phyloP scores from a whole-genome alignment of 1,140 invertebrate genomes.

The Tyrophagus putrescentiae region DNA sequence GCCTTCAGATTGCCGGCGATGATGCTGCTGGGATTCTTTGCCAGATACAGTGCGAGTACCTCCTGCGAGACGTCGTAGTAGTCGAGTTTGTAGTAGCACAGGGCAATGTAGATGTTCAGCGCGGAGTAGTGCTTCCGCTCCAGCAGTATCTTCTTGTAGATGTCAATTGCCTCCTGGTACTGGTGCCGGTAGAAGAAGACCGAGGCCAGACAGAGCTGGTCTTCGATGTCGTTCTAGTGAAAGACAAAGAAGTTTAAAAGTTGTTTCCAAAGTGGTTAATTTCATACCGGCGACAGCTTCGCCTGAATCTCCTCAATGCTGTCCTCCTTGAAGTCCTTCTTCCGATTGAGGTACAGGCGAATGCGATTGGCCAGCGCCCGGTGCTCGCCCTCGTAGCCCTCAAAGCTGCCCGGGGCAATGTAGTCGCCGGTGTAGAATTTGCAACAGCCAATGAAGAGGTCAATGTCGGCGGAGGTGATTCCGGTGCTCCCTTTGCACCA shows the following conservation, averaged over 20 bases:
- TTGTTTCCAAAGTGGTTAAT: not conserved
- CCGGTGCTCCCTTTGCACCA: not conserved
- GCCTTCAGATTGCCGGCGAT: slow-evolving; percentile 91
- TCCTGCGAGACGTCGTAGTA: slow-evolving; percentile 67
- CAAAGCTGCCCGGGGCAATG: slow-evolving; percentile 43
- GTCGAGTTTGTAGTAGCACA: slow-evolving; percentile 96
- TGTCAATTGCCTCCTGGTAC: slow-evolving; percentile 96
- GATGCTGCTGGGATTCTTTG: slow-evolving; percentile 79
- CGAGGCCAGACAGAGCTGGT: slow-evolving; percentile 85
- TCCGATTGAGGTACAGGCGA: slow-evolving; percentile 83
- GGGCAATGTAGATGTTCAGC: slow-evolving; percentile 87
- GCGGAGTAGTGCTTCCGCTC: slow-evolving; percentile 88
- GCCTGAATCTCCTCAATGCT: slow-evolving; percentile 65
- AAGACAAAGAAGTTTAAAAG: not conserved
- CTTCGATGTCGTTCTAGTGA: slow-evolving; percentile 72
- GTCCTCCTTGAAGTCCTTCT: slow-evolving; percentile 69
- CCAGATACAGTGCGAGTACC: slow-evolving; percentile 79
- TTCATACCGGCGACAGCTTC: slow-evolving; percentile 20
- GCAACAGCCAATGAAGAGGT: slow-evolving; percentile 74
- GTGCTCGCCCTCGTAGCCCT: slow-evolving; percentile 32
- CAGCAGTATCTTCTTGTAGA: slow-evolving; percentile 84
- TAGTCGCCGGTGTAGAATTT: slow-evolving; percentile 87
- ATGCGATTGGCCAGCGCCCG: slow-evolving; percentile 49
- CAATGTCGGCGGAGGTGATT: slow-evolving; percentile 22
- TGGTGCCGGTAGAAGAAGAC: slow-evolving; percentile 89